Percentiles rank a stretch among this genome's conserved stretches.
Evolutionary conservation across 2,797 vertebrate species (phyloP).

Genomic region (Semaprochilodus insignis): DNA sequence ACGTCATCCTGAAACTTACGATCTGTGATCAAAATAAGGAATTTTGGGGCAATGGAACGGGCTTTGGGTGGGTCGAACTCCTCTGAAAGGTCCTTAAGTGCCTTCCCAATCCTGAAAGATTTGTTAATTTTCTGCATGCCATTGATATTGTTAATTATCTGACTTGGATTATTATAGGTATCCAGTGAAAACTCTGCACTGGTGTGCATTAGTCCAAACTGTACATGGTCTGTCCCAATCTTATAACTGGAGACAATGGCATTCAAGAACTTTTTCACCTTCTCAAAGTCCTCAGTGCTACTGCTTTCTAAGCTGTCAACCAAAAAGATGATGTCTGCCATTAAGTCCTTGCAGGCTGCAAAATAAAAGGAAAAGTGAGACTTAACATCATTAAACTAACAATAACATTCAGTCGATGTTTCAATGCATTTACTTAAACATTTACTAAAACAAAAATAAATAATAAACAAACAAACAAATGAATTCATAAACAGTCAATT

Average conservation of each 20-base stretch:
- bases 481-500: not conserved
- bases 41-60: constrained; percentile 72
- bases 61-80: constrained; percentile 63
- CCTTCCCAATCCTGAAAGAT: constrained; percentile 76
- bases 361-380: constrained; percentile 27
- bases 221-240: constrained; percentile 75
- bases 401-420: too few relatives aligned
- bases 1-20: constrained; percentile 81
- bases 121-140: constrained; percentile 60
- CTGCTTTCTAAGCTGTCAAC: constrained; percentile 84
- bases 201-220: constrained; percentile 84
- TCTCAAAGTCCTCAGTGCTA: constrained; percentile 64
- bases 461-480: too few relatives aligned
- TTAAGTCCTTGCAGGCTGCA: constrained; percentile 78
- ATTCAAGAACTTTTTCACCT: constrained; percentile 80
- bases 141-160: constrained; percentile 66
- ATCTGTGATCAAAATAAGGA: constrained; percentile 85
- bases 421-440: too few relatives aligned
- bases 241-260: constrained; percentile 72
- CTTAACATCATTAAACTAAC: too few relatives aligned
- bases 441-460: too few relatives aligned
- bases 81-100: constrained; percentile 66
- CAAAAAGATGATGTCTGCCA: constrained; percentile 82
- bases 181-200: constrained; percentile 79
- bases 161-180: constrained; percentile 48